Evolutionary conservation across 2,797 vertebrate species (phyloP).

Genomic region (Gymnocypris eckloni): DNA sequence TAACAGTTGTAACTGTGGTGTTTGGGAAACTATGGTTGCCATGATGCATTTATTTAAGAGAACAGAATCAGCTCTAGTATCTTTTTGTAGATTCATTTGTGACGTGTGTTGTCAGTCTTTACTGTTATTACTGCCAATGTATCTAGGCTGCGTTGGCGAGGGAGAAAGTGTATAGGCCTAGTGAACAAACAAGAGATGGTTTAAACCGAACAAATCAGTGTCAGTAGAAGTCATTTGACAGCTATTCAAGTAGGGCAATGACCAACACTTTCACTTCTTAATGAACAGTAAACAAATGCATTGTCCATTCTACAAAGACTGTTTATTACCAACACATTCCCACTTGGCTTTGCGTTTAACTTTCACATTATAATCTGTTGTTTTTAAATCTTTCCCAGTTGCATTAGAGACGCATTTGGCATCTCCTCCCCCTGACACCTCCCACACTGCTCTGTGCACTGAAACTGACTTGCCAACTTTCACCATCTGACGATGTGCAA

Average conservation of each 20-base stretch:
- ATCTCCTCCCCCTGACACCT: slow-evolving; percentile 49
- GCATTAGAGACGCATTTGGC: slow-evolving; percentile 51
- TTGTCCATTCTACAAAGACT: slow-evolving; percentile 20
- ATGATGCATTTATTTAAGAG: background rate
- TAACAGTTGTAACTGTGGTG: background rate
- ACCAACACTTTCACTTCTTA: slow-evolving; percentile 42
- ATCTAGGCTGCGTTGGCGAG: slow-evolving; percentile 30
- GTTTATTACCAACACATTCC: slow-evolving; percentile 45
- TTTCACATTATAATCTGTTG: slow-evolving; percentile 36
- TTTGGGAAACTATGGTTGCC: slow-evolving; percentile 7
- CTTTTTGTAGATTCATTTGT: slow-evolving; percentile 38
- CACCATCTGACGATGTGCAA: slow-evolving; percentile 58
- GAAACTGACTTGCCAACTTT: slow-evolving; percentile 46
- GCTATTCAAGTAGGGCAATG: slow-evolving; percentile 46
- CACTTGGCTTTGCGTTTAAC: slow-evolving; percentile 44
- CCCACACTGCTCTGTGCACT: slow-evolving; percentile 55
- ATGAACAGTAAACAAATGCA: slow-evolving; percentile 54
- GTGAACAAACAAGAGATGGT: slow-evolving; percentile 50
- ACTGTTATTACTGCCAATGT: slow-evolving; percentile 30
- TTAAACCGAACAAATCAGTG: slow-evolving; percentile 53
- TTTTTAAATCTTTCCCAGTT: slow-evolving; percentile 40
- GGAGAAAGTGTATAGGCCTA: slow-evolving; percentile 22
- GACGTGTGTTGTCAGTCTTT: slow-evolving; percentile 9
- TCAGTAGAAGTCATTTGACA: slow-evolving; percentile 40
- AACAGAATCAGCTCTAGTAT: slow-evolving; percentile 40